These are phyloP conservation scores for Nibea coibor DNA, from an alignment of 2,113 vertebrate species.

Conservation along the genomic window DNA sequence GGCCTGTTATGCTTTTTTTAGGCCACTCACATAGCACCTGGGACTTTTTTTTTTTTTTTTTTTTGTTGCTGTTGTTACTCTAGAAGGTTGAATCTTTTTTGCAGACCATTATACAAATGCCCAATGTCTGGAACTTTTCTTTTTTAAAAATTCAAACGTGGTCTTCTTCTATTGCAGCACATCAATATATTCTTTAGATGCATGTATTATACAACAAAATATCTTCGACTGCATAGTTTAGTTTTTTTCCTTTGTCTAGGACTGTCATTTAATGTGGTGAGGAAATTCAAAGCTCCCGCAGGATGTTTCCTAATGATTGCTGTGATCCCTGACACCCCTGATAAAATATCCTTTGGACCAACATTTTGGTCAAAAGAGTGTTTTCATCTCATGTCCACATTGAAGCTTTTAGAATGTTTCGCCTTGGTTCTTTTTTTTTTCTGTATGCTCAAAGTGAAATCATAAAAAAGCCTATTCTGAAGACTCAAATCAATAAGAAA, in stretches of 20 bases:
- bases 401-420: too few species aligned
- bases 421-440: too few species aligned
- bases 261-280: not conserved
- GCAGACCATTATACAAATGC: not conserved
- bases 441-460: too few species aligned
- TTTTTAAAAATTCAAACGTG: not conserved
- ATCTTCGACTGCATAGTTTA: not conserved
- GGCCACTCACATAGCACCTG: conserved; percentile 1
- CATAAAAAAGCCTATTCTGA: too few species aligned
- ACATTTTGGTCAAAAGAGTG: too few species aligned
- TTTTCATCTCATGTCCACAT: too few species aligned
- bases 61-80: not conserved
- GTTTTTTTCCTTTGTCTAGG: too few species aligned
- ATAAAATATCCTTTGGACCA: not conserved
- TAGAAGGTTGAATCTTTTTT: not conserved
- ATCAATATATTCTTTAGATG: not conserved
- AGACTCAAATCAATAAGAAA: not conserved
- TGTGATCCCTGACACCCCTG: too few species aligned
- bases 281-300: not conserved
- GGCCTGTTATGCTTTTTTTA: not conserved
- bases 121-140: not conserved
- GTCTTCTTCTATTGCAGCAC: not conserved
- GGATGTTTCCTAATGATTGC: too few species aligned
- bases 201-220: not conserved
- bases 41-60: not conserved